Evolutionary conservation across 2,113 vertebrate genomes (phyloP), one percentile per base, ranked within the genome.

Genomic region (Raja brachyura): DNA sequence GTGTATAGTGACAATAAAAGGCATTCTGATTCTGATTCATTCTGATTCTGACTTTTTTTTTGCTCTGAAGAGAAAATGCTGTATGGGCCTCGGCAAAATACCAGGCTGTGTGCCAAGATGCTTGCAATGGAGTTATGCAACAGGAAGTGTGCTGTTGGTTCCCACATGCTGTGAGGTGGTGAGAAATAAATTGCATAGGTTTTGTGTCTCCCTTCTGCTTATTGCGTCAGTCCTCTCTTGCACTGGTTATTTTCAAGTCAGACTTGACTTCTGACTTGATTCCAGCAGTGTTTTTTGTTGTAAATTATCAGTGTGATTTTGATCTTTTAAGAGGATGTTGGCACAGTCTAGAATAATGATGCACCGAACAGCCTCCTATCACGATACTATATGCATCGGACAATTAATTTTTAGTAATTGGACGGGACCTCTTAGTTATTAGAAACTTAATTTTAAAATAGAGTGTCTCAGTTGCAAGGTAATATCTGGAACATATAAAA

Each of bases 201-300:
- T 61, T 63, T 59, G n/a, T 63, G 83, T 88, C 83, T 16, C 83
- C 83, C 81, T 86, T 86, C 74, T 75, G 25, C 25, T 16, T 59
- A 56, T 56, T 61, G 56, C 56, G 54, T 86, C 81, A 86, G 81
- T 61, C 81, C 81, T n/a, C 28, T 88, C 79, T 56, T 83, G 48
- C 59, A 88, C 83, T 66, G 28, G 59, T 88, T 88, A 88, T 88
- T 88, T 88, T 88, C 59, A 63, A 88, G 83, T 88, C 83, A 88
- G 59, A 88, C 83, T 18, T 88, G 83, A 31, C 28, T 88, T 88
- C 63, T 88, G 83, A 31, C 59, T 88, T 88, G n/a, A 63, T 88
- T 88, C 83, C 83, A 18, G 28, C 28, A 18, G 83, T 88, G 59
- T 14, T 63, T 61, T 86, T 86, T 63, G 11, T 88, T 33, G 11